Evolutionary conservation across 92 coral and sea anemone genomes (phyloP).

Genomic region (Meandrina meandrites): DNA sequence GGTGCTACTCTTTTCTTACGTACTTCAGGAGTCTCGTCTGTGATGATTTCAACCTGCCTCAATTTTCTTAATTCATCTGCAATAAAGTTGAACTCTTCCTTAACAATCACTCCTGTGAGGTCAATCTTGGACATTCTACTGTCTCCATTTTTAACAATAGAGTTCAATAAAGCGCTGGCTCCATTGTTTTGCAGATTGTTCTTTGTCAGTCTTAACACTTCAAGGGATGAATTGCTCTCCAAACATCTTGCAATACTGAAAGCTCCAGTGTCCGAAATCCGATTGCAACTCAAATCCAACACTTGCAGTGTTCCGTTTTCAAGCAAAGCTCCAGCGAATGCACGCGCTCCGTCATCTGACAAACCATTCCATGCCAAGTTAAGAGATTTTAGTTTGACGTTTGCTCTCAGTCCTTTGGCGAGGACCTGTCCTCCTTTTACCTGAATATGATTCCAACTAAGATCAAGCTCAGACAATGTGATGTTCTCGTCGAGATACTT

Average conservation of each 20-base stretch:
- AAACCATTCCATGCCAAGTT: constrained; percentile 92
- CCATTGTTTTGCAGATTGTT: constrained; percentile 76
- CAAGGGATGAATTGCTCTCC: constrained; percentile 61
- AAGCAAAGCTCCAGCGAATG: constrained; percentile 61
- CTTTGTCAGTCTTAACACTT: constrained; percentile 65
- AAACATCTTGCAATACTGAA: constrained; percentile 57
- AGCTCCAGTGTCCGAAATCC: constrained; percentile 67
- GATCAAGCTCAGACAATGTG: constrained; percentile 63
- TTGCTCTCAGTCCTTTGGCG: constrained; percentile 74
- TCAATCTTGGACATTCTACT: constrained; percentile 65
- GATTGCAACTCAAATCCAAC: constrained; percentile 74
- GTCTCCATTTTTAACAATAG: constrained; percentile 66
- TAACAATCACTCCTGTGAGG: constrained; percentile 61
- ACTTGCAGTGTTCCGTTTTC: constrained; percentile 68
- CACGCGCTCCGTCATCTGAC: constrained; percentile 69
- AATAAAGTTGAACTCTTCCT: constrained; percentile 61
- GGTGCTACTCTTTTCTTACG: constrained; percentile 63
- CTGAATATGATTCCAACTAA: constrained; percentile 94
- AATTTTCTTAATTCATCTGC: constrained; percentile 56
- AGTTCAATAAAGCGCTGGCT: constrained; percentile 71
- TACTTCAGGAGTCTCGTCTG: constrained; percentile 69
- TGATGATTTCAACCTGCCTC: constrained; percentile 63
- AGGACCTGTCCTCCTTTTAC: constrained; percentile 67
- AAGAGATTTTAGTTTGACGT: constrained; percentile 75
- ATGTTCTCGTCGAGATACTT: constrained; percentile 75